Conservation (phyloP, 2,797 vertebrate species). For the Tauraco hartlaubi region DNA sequence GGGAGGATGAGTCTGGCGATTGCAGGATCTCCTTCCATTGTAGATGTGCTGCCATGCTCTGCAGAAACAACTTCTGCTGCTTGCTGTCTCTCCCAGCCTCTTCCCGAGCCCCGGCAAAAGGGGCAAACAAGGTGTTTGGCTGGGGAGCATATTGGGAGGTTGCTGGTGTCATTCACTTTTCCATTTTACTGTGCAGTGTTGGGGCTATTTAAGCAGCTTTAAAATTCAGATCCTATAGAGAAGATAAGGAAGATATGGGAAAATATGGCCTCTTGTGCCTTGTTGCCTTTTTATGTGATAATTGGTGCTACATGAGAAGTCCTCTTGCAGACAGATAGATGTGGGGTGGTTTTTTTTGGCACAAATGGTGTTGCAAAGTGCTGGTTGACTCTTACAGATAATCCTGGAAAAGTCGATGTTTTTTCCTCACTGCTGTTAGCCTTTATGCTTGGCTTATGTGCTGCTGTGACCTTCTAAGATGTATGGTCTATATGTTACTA, state of each 20-base stretch:
- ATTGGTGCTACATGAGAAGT: not conserved
- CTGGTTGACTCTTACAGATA: not conserved
- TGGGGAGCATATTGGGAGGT: not conserved
- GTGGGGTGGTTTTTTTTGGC: not conserved
- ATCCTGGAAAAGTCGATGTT: not conserved
- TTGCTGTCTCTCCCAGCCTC: not conserved
- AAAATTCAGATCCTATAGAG: not conserved
- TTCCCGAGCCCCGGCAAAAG: not conserved
- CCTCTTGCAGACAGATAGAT: not conserved
- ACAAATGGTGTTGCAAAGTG: not conserved
- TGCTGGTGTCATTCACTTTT: not conserved
- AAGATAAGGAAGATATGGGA: not conserved
- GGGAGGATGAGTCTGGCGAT: not conserved
- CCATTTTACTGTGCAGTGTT: not conserved
- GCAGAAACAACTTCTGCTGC: not conserved
- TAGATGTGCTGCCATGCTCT: rapidly evolving
- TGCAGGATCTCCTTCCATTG: not conserved
- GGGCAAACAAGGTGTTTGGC: not conserved
- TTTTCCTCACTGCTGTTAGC: not conserved
- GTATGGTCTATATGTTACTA: not conserved
- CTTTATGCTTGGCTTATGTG: not conserved
- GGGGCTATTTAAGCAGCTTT: not conserved
- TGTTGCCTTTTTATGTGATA: not conserved
- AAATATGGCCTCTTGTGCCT: not conserved
- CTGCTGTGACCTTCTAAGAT: not conserved